Percentiles rank a stretch among this genome's conserved stretches.
phyloP scores from a whole-genome alignment of 2,888 invertebrate species.

The Drosophila conformis region DNA sequence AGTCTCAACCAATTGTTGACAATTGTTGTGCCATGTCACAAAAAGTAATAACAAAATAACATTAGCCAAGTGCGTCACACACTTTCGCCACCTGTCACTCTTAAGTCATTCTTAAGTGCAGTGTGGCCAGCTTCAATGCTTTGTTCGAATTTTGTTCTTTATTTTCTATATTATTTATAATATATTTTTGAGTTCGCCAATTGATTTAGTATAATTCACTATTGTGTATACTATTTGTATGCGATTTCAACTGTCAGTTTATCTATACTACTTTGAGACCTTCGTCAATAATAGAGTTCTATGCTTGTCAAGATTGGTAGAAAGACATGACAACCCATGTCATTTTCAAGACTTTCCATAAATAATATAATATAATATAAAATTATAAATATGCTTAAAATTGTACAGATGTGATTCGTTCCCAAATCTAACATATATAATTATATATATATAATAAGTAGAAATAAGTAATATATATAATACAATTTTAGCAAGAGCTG shows the following conservation, averaged over 20 bases:
- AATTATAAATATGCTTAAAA: no score
- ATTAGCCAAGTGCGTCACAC: conserved; percentile 52
- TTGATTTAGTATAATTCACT: neutral
- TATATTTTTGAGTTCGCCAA: neutral
- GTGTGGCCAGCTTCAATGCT: conserved; percentile 24
- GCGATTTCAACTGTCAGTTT: neutral
- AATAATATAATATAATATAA: no score
- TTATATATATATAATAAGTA: no score
- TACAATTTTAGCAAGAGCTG: neutral
- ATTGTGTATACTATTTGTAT: neutral
- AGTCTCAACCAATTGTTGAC: conserved; percentile 69
- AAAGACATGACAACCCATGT: neutral
- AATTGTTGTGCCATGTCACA: conserved; percentile 60
- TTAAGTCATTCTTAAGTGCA: neutral
- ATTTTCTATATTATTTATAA: neutral
- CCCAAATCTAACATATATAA: neutral
- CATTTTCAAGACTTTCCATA: neutral
- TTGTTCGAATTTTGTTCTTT: neutral
- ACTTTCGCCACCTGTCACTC: conserved; percentile 52
- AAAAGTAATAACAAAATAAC: conserved; percentile 67
- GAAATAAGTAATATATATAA: no score
- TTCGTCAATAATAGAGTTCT: neutral
- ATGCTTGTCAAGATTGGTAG: neutral
- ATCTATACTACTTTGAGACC: neutral
- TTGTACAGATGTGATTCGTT: no score